Evolutionary conservation across 2,888 invertebrate species (phyloP).

Genomic region (Oxytorus armatus): DNA sequence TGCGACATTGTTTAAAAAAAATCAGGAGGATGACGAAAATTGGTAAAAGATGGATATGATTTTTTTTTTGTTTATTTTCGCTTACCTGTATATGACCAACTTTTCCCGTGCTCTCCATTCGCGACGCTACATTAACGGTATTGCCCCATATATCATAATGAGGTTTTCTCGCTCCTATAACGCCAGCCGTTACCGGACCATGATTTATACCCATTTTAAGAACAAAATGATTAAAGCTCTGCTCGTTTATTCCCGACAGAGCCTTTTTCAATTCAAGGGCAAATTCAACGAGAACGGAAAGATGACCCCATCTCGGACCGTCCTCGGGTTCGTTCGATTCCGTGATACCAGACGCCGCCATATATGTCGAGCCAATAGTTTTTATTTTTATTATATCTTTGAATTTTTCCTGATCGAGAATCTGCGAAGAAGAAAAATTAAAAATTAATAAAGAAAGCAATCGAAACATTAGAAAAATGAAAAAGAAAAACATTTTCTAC

Average conservation of each 20-base stretch:
- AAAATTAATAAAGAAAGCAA: neutral
- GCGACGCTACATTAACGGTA: constrained; percentile 97
- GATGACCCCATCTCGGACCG: constrained; percentile 90
- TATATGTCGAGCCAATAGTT: constrained; percentile 97
- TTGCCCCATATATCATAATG: constrained; percentile 99
- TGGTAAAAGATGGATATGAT: too few species aligned
- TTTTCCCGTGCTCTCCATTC: constrained; percentile 99
- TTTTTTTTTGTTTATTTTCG: neutral
- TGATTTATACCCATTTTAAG: constrained; percentile 97
- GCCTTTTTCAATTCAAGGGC: constrained; percentile 95
- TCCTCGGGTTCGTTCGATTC: constrained; percentile 77
- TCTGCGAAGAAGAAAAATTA: constrained; percentile 85
- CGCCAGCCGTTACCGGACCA: constrained; percentile 97
- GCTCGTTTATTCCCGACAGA: constrained; percentile 96
- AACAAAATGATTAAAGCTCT: constrained; percentile 97
- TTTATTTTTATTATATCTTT: constrained; percentile 97
- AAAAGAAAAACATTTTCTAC: too few species aligned
- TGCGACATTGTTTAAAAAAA: too few species aligned
- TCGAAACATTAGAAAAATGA: neutral
- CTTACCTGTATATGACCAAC: constrained; percentile 96
- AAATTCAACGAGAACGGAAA: constrained; percentile 94
- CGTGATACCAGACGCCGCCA: constrained; percentile 92
- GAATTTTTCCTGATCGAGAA: constrained; percentile 93
- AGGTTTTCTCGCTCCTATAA: constrained; percentile 97
- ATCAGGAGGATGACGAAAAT: too few species aligned